Base-by-base conservation (phyloP, 1,140 invertebrate genomes). In the Bombus impatiens region DNA sequence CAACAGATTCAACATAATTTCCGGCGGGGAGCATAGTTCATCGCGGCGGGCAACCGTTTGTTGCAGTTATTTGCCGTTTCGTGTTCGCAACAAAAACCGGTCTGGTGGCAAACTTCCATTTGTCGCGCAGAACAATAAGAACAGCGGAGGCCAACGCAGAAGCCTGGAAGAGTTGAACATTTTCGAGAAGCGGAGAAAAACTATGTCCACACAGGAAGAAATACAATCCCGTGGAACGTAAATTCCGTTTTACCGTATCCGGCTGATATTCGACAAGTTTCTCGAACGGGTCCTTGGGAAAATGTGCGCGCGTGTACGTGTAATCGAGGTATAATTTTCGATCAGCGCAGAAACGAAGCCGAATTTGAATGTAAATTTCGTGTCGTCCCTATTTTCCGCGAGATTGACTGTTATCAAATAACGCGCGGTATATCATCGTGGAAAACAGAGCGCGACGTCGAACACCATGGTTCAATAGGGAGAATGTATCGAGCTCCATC, bases 371-470 rank as follows among this genome's bases (percentile, higher is more conserved):
- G 32, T 83, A 67, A 83, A 76, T 83, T 67, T 67, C 59, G 44
- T 28, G 13, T 13, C 28, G 72, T 18, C 35, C 57, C 72, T 83
- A 83, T 83, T 76, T 83, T 82, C 53, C 70, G 32, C 72, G 81
- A 83, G 72, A 83, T 83, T 83, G 59, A 76, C 81, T 53, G 15
- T 83, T 67, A 83, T 76, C 42, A n/a, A 83, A 75, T 83, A 47
- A 76, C 59, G 32, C 40, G 25, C 32, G 59, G 59, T 76, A 25
- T 76, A 83, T 72, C 72, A 37, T 35, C 81, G 40, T 2, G 81
- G 32, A 47, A 83, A 83, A 76, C 53, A 62, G 40, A 59, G 35
- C 59, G 9, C 25, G 35, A 4, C 37, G 67, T 22, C 10, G 79
- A 32, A 53, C 65, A 13, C 6, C 35, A 15, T 10, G 42, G 28